phyloP scores from a whole-genome alignment of 2,113 vertebrate species.

The Grallaria varia region DNA sequence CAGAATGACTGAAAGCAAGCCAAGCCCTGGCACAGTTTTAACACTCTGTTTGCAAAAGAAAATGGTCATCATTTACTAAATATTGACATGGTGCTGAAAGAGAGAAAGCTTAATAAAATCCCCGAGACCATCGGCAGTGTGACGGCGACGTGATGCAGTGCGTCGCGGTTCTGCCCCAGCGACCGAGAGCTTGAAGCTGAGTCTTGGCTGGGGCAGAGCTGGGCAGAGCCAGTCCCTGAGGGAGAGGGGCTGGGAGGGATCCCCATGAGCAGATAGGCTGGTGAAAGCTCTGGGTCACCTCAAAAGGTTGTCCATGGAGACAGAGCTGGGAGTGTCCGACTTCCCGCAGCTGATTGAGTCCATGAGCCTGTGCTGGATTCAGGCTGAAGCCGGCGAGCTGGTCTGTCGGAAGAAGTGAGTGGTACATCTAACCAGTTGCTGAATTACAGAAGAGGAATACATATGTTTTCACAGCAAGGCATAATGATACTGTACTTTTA shows the following conservation, averaged over 20 bases:
- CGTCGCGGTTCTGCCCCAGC: not conserved
- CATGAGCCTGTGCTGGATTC: not conserved
- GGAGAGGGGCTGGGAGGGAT: not conserved
- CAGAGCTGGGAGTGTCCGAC: not conserved
- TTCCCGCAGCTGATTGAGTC: not conserved
- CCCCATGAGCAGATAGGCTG: fast-evolving
- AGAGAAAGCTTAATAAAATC: not conserved
- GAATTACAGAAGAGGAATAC: not conserved
- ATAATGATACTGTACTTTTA: not conserved
- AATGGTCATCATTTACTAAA: not conserved
- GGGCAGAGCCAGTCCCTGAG: not conserved
- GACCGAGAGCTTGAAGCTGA: not conserved
- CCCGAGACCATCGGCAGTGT: not conserved
- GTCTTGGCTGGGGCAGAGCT: not conserved
- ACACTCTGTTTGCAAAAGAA: not conserved
- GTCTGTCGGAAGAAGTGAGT: not conserved
- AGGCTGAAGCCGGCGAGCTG: not conserved
- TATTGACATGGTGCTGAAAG: not conserved
- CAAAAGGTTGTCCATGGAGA: not conserved
- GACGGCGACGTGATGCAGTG: not conserved
- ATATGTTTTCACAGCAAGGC: not conserved
- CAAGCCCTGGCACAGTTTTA: not conserved
- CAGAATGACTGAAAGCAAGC: not conserved
- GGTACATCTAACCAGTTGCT: not conserved
- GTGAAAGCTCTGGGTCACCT: not conserved